phyloP scores from a whole-genome alignment of 2,888 invertebrate species.

The Bruchidius siliquastri region DNA sequence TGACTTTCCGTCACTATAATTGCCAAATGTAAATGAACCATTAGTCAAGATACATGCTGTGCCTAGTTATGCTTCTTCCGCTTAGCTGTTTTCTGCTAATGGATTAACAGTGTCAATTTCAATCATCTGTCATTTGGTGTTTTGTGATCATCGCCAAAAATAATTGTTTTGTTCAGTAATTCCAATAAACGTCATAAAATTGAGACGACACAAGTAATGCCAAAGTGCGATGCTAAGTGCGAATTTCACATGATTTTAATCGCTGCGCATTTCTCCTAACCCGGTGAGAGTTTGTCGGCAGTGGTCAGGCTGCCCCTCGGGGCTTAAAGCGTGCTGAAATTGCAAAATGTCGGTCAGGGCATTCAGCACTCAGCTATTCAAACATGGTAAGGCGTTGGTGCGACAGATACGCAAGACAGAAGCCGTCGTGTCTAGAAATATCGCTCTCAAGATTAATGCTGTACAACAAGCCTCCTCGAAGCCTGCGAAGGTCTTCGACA shows the following conservation, averaged over 20 bases:
- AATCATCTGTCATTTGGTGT: too few species aligned
- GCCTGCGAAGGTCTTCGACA: slow-evolving; percentile 20
- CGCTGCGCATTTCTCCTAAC: background rate
- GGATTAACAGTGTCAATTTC: too few species aligned
- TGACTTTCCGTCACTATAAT: too few species aligned
- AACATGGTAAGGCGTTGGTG: slow-evolving; percentile 57
- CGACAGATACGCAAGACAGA: slow-evolving; percentile 50
- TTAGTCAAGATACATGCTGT: too few species aligned
- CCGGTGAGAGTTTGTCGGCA: background rate
- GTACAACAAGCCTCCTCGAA: slow-evolving; percentile 26
- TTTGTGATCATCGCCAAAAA: too few species aligned
- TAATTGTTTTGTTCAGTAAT: too few species aligned
- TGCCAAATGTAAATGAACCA: too few species aligned
- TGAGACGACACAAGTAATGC: too few species aligned
- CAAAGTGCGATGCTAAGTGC: too few species aligned
- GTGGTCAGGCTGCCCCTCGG: background rate
- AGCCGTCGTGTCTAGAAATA: slow-evolving; percentile 38
- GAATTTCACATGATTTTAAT: background rate
- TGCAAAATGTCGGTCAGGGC: slow-evolving; percentile 55
- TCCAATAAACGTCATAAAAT: too few species aligned
- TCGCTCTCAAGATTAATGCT: slow-evolving; percentile 42
- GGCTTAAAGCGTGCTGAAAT: background rate
- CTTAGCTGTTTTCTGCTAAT: too few species aligned
- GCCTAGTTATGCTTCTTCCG: too few species aligned
- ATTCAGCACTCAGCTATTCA: slow-evolving; percentile 52